A percentile compares a stretch with the other conserved stretches of the same genome.
Conservation (phyloP, 2,113 vertebrate genomes). For the Plecotus auritus region DNA sequence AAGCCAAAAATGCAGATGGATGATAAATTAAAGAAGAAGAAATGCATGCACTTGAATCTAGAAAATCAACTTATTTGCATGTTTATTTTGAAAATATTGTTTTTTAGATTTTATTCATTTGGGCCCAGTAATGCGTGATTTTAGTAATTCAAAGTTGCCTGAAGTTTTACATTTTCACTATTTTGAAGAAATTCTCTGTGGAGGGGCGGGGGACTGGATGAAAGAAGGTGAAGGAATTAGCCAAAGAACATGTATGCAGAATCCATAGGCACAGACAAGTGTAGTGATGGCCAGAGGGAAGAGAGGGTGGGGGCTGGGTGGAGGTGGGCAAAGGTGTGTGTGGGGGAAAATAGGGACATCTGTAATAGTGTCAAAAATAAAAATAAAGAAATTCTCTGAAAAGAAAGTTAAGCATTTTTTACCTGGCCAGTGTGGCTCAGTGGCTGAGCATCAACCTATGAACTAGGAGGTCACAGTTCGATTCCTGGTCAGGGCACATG, state of each 20-base stretch:
- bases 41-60: neutral
- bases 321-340: too few species aligned
- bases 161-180: constrained; percentile 19
- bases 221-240: neutral
- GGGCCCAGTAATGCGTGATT: neutral
- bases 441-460: too few species aligned
- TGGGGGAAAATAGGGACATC: neutral
- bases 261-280: neutral
- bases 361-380: neutral
- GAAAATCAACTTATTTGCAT: constrained; percentile 23
- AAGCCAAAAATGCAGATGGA: neutral
- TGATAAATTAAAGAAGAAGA: constrained; percentile 32
- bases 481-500: too few species aligned
- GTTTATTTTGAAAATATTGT: constrained; percentile 25
- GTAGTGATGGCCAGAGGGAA: neutral
- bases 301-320: too few species aligned
- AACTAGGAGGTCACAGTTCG: too few species aligned
- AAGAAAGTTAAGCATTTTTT: constrained; percentile 8
- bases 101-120: neutral
- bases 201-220: neutral
- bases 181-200: neutral
- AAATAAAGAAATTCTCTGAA: neutral
- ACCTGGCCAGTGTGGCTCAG: too few species aligned
- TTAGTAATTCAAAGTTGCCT: neutral
- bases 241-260: neutral